phyloP scores from a whole-genome alignment of 2,797 vertebrate genomes.

The Harpagifer antarcticus region DNA sequence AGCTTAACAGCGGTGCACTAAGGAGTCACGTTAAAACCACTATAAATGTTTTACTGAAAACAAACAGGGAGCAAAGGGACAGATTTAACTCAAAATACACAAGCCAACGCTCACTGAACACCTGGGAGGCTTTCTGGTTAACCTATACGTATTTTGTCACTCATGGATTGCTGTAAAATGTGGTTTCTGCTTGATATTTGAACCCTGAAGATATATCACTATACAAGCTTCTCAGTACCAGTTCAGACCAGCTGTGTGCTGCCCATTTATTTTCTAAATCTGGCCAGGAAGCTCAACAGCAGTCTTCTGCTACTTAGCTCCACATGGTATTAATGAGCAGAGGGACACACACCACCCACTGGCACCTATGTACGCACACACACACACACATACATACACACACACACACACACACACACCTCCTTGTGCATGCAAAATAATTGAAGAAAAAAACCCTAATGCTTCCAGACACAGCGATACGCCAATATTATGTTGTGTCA shows the following conservation, averaged over 20 bases:
- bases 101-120: background rate
- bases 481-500: background rate
- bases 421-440: background rate
- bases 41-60: constrained; percentile 58
- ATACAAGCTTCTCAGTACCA: constrained; percentile 23
- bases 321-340: constrained; percentile 77
- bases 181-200: constrained; percentile 20
- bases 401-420: background rate
- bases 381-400: background rate
- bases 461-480: background rate
- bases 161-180: constrained; percentile 1
- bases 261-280: constrained; percentile 60
- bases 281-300: constrained; percentile 66
- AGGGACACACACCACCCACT: constrained; percentile 55
- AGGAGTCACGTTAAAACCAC: constrained; percentile 46
- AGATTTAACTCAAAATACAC: constrained; percentile 37
- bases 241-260: constrained; percentile 55
- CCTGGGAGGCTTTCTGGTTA: constrained; percentile 8
- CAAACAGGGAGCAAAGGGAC: constrained; percentile 19
- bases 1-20: constrained; percentile 41
- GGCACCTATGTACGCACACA: constrained; percentile 37
- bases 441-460: background rate
- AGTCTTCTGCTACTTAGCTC: constrained; percentile 46
- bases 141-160: background rate
- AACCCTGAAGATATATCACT: constrained; percentile 22